Evolutionary conservation across 2,888 invertebrate species (phyloP).

Genomic region (Drosophila cognata): DNA sequence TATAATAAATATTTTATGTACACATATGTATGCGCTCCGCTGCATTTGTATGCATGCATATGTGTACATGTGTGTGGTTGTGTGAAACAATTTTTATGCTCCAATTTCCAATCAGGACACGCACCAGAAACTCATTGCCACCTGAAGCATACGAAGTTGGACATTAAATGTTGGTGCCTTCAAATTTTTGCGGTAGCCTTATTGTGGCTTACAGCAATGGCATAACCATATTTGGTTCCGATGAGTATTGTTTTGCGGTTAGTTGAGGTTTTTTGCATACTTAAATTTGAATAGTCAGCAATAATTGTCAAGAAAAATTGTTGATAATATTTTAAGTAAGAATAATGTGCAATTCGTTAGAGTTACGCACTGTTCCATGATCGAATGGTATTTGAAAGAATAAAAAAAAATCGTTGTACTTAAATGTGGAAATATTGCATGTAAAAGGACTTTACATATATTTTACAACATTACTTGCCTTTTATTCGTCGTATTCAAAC

Average conservation of each 20-base stretch:
- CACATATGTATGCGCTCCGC: conserved; percentile 31
- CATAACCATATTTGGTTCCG: not conserved
- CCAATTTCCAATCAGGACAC: conserved; percentile 79
- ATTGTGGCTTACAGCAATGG: conserved; percentile 8
- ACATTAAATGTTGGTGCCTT: conserved; percentile 34
- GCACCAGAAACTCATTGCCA: conserved; percentile 81
- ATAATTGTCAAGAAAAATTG: not conserved
- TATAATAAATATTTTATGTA: conserved; percentile 50
- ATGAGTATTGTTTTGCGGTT: conserved; percentile 14
- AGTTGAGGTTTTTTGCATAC: not conserved
- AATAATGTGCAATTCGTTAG: not conserved
- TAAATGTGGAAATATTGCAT: not conserved
- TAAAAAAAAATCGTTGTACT: not conserved
- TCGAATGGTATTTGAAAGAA: not conserved
- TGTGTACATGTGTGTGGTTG: conserved; percentile 32
- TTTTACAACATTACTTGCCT: not conserved
- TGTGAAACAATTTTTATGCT: conserved; percentile 76
- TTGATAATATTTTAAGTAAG: not conserved
- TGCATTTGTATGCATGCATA: conserved; percentile 30
- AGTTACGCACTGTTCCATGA: not conserved
- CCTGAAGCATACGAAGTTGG: conserved; percentile 71
- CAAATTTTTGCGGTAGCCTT: conserved; percentile 20
- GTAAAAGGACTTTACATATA: not conserved
- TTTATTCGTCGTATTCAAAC: not conserved
- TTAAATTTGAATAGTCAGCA: not conserved